Evolutionary conservation across 2,888 invertebrate genomes (phyloP).

Genomic region (Mayetiola destructor): DNA sequence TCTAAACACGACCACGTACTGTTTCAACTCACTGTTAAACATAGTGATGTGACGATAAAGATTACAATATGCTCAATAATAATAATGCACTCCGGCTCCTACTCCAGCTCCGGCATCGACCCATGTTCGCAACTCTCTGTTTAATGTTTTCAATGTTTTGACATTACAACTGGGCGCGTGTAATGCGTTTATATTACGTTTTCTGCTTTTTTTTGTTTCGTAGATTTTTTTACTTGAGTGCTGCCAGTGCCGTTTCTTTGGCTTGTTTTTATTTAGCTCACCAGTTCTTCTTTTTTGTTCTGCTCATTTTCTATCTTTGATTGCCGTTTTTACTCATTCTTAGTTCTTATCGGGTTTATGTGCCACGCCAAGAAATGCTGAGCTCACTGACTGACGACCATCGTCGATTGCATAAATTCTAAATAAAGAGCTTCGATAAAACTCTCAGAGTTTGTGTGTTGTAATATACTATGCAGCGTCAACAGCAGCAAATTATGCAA

Average conservation of each 20-base stretch:
- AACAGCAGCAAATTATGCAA: neutral
- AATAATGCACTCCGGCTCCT: neutral
- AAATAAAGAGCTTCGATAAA: neutral
- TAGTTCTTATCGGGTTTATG: neutral
- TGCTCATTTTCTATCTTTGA: no score
- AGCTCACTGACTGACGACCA: neutral
- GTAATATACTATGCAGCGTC: neutral
- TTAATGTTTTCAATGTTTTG: neutral
- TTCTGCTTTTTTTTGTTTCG: neutral
- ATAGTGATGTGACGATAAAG: conserved; percentile 10
- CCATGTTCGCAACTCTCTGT: no score
- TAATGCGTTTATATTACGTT: neutral
- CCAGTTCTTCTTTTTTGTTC: neutral
- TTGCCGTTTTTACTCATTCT: no score
- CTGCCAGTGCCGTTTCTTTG: neutral
- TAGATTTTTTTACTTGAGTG: neutral
- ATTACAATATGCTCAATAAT: conserved; percentile 13
- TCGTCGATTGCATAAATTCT: neutral
- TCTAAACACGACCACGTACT: conserved; percentile 13
- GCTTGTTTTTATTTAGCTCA: neutral
- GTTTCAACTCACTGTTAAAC: neutral
- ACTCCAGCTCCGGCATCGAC: no score
- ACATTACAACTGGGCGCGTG: neutral
- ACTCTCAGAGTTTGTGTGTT: no score
- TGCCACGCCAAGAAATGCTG: neutral